phyloP scores from a whole-genome alignment of 2,113 vertebrate species.

The Rhegmatorhina hoffmannsi region DNA sequence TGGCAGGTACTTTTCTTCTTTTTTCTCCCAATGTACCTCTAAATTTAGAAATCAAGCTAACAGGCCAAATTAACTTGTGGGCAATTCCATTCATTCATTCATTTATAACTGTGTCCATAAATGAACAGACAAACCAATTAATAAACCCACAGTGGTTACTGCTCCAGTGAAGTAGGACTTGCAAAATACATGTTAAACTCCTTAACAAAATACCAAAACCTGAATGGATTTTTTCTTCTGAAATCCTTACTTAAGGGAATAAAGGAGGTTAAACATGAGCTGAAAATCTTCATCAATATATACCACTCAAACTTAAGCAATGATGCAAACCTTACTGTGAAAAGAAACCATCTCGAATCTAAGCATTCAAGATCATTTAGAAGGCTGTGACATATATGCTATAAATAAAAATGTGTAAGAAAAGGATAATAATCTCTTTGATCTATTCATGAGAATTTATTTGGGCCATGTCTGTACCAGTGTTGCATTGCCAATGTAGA shows the following conservation, averaged over 20 bases:
- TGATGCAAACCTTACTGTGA: not conserved
- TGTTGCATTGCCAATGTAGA: not conserved
- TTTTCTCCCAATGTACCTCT: not conserved
- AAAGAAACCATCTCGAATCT: not conserved
- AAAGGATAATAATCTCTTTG: not conserved
- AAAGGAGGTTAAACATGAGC: not conserved
- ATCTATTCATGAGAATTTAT: not conserved
- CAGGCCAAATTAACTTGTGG: not conserved
- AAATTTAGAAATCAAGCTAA: not conserved
- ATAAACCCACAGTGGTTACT: not conserved
- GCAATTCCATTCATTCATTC: not conserved
- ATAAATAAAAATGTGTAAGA: not conserved
- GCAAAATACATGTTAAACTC: not conserved
- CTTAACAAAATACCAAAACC: not conserved
- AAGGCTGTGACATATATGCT: not conserved
- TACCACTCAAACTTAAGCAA: not conserved
- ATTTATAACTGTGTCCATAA: not conserved
- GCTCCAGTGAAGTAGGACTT: not conserved
- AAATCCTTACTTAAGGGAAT: not conserved
- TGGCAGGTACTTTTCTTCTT: not conserved
- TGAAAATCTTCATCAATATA: constrained; percentile 23
- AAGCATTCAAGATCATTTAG: not conserved
- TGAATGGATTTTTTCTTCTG: not conserved
- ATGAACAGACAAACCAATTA: not conserved
- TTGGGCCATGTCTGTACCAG: not conserved